Conservation (phyloP, 1,140 invertebrate genomes). For the Melitaea cinxia region DNA sequence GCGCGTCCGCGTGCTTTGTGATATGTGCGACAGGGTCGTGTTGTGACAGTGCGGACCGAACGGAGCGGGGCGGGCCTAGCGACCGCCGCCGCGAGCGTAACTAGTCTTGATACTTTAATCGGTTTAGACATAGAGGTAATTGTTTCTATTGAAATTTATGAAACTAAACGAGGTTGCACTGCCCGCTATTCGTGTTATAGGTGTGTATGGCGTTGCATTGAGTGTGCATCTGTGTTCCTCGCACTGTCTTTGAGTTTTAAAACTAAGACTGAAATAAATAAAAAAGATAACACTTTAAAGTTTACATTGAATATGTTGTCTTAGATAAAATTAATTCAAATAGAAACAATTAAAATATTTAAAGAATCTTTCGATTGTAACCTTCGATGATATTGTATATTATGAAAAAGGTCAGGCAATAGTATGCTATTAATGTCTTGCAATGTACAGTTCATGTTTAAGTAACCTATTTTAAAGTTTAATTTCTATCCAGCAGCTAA, state of each 20-base stretch:
- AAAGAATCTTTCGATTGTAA: conserved; percentile 76
- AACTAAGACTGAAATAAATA: conserved; percentile 79
- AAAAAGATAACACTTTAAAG: conserved; percentile 77
- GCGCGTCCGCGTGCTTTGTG: conserved; percentile 48
- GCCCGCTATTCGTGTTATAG: conserved; percentile 57
- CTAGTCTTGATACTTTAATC: conserved; percentile 62
- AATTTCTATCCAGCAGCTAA: conserved; percentile 76
- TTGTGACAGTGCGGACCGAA: conserved; percentile 48
- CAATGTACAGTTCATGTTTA: conserved; percentile 76
- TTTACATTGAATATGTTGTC: conserved; percentile 78
- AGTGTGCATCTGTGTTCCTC: conserved; percentile 69
- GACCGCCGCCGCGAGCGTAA: conserved; percentile 47
- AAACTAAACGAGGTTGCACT: conserved; percentile 55
- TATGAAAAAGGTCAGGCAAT: conserved; percentile 68
- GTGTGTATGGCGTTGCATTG: conserved; percentile 56
- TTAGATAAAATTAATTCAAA: conserved; percentile 81
- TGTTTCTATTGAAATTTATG: conserved; percentile 60
- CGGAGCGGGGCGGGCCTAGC: conserved; percentile 31
- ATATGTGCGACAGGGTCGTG: conserved; percentile 54
- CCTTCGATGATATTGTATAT: conserved; percentile 77
- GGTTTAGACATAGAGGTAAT: conserved; percentile 56
- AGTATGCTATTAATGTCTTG: conserved; percentile 69
- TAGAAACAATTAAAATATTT: conserved; percentile 80
- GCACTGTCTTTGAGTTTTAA: conserved; percentile 73
- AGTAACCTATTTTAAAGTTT: conserved; percentile 75